These are phyloP conservation scores for Scleropages formosus DNA, from an alignment of 2,797 vertebrate species.

Conservation along the genomic window DNA sequence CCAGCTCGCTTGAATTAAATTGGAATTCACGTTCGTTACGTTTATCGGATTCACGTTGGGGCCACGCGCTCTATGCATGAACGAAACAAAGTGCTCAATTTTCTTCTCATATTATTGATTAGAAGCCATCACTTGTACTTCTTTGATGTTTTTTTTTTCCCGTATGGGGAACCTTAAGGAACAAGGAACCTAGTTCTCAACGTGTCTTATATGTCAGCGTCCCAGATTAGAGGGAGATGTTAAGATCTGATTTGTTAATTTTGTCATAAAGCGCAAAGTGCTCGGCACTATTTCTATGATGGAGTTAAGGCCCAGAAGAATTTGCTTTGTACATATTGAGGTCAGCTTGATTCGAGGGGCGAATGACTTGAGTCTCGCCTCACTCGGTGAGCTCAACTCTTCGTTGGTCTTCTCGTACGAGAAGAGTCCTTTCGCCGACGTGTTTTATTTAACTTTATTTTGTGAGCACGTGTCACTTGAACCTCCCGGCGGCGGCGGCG, in stretches of 20 bases:
- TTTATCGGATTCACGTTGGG: not conserved
- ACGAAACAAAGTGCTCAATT: too few relatives aligned
- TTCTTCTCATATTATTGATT: too few relatives aligned
- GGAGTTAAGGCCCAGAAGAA: not conserved
- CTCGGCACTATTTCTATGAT: not conserved
- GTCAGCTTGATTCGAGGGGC: not conserved
- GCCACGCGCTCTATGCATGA: too few relatives aligned
- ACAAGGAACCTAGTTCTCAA: too few relatives aligned
- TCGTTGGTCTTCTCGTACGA: not conserved
- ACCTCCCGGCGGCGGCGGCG: not conserved
- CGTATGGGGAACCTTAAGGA: too few relatives aligned
- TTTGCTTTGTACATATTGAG: not conserved
- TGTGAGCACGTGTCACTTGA: not conserved
- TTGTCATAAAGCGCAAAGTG: not conserved
- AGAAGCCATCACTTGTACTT: too few relatives aligned
- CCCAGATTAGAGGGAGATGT: too few relatives aligned
- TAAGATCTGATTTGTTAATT: not conserved
- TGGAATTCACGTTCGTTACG: not conserved
- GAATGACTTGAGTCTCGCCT: not conserved
- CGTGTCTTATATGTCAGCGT: too few relatives aligned
- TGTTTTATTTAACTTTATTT: too few relatives aligned
- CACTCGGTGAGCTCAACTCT: not conserved
- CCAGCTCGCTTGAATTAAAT: not conserved
- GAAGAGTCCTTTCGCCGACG: not conserved
- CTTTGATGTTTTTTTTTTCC: too few relatives aligned